These are phyloP conservation scores for Danio tinwini DNA, from an alignment of 2,797 vertebrate genomes.

Conservation along the genomic window DNA sequence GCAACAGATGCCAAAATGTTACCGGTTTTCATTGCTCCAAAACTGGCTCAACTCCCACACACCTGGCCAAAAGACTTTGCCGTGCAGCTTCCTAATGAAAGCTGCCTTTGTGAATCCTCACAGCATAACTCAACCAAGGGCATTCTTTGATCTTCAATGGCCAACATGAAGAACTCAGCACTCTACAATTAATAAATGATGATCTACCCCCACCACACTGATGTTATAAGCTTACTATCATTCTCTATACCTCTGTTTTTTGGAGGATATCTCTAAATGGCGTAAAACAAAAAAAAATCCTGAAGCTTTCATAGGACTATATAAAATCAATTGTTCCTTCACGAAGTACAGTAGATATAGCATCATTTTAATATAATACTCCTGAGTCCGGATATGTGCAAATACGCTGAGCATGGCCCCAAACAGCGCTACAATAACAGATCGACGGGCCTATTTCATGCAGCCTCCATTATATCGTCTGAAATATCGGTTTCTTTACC, in stretches of 20 bases:
- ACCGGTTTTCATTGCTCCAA: conserved; percentile 31
- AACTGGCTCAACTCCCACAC: conserved; percentile 69
- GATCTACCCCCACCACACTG: conserved; percentile 10
- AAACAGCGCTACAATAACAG: conserved; percentile 10
- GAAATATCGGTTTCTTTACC: conserved; percentile 70
- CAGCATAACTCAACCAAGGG: conserved; percentile 53
- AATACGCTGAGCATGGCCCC: conserved; percentile 24
- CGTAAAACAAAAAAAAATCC: conserved; percentile 12
- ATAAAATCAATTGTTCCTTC: conserved; percentile 25
- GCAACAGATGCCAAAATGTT: conserved; percentile 9
- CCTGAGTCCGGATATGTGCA: conserved; percentile 49
- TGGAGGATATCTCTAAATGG: conserved; percentile 3
- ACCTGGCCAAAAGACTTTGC: conserved; percentile 66
- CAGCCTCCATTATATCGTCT: conserved; percentile 70
- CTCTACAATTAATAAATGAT: conserved; percentile 29
- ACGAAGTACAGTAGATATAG: conserved; percentile 29
- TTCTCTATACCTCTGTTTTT: not conserved
- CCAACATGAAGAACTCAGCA: not conserved
- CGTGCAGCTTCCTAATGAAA: conserved; percentile 65
- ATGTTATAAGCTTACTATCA: conserved; percentile 16
- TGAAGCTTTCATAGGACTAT: conserved; percentile 34
- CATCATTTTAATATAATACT: not conserved
- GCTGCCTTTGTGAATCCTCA: conserved; percentile 70
- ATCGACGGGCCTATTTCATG: conserved; percentile 57
- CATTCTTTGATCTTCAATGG: conserved; percentile 70